These are phyloP conservation scores for Ectemnius cavifrons DNA, from an alignment of 2,888 invertebrate species.

Conservation along the genomic window DNA sequence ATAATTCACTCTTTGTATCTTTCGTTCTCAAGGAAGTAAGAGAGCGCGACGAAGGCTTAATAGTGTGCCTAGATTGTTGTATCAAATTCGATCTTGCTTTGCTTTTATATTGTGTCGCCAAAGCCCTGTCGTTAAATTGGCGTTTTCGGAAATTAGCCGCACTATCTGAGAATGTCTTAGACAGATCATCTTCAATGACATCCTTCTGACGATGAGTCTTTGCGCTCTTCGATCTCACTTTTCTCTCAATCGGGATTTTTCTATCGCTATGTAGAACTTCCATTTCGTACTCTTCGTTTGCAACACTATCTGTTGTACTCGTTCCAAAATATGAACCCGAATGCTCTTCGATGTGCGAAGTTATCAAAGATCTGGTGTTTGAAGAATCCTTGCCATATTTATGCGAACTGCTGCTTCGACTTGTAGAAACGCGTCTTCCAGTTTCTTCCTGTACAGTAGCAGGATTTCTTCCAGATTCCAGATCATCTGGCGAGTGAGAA, in stretches of 20 bases:
- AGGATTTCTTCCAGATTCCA: constrained; percentile 51
- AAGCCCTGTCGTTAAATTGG: not conserved
- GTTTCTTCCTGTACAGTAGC: constrained; percentile 1
- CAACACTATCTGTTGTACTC: constrained; percentile 15
- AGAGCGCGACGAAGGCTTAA: constrained; percentile 2
- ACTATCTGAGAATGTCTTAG: constrained; percentile 55
- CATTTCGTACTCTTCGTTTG: constrained; percentile 36
- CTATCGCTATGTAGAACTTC: constrained; percentile 5
- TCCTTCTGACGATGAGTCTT: constrained; percentile 31
- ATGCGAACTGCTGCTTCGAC: not conserved
- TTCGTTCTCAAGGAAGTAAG: constrained; percentile 6
- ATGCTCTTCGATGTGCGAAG: constrained; percentile 19
- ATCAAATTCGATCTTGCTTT: constrained; percentile 20
- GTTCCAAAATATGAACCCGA: constrained; percentile 38
- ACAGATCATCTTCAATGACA: constrained; percentile 21
- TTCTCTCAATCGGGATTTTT: constrained; percentile 16
- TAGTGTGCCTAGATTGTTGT: not conserved
- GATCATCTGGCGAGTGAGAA: constrained; percentile 59
- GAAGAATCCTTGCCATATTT: not conserved
- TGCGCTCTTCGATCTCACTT: constrained; percentile 51
- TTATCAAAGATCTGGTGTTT: constrained; percentile 4
- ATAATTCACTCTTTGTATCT: constrained; percentile 35
- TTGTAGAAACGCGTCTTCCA: constrained; percentile 7
- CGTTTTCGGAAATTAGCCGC: constrained; percentile 14
- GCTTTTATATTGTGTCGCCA: not conserved